Conservation (phyloP, 1,140 invertebrate species). For the Drosophila rufa region DNA sequence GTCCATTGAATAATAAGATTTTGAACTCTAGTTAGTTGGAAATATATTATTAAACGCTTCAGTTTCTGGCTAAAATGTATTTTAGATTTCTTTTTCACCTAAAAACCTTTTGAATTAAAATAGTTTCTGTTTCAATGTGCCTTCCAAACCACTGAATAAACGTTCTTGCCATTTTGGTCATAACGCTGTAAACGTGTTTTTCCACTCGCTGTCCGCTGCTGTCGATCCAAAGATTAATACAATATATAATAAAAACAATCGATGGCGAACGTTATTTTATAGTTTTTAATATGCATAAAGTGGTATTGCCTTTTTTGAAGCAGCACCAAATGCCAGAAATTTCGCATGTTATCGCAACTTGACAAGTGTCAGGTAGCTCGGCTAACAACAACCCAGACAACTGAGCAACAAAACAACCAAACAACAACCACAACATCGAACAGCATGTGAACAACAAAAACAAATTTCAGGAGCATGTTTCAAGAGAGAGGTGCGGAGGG, state of each 20-base stretch:
- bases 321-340: conserved; percentile 52
- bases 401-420: conserved; percentile 25
- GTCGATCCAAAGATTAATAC: conserved; percentile 42
- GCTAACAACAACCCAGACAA: too few species aligned
- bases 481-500: conserved; percentile 24
- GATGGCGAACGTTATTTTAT: conserved; percentile 62
- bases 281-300: conserved; percentile 78
- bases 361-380: conserved; percentile 71
- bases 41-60: background rate
- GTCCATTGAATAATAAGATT: too few species aligned
- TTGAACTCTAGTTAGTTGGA: background rate
- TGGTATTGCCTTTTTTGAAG: conserved; percentile 70
- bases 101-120: background rate
- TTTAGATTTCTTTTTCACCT: background rate
- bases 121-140: conserved; percentile 1
- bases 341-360: conserved; percentile 79
- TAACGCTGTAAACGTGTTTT: conserved; percentile 67
- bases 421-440: conserved; percentile 15
- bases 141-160: conserved; percentile 14
- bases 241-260: conserved; percentile 66
- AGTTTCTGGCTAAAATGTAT: background rate
- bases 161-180: conserved; percentile 58
- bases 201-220: conserved; percentile 25
- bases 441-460: conserved; percentile 47
- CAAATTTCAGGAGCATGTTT: conserved; percentile 70